Base-by-base conservation (phyloP, 2,888 invertebrate species). In the Timandra comae region DNA sequence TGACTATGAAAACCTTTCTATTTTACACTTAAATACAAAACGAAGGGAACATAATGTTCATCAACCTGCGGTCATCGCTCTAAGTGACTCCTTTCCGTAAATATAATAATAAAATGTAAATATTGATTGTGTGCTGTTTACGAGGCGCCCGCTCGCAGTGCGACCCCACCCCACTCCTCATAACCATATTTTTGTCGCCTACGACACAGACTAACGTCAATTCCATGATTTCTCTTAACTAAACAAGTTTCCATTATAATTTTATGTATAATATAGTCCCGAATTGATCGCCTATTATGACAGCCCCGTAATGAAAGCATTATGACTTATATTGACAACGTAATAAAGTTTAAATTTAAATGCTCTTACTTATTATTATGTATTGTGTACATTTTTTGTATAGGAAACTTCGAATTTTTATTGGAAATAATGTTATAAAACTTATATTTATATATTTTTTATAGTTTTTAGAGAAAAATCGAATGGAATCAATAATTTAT, bases 231-330 rank as follows among this genome's bases (percentile, higher is more conserved):
- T 53, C 56, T 52, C 49, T 44, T 47, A 43, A 46, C 57, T 38
- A 53, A 56, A 59, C 57, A 53, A 51, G 53, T 59, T 63, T 55
- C 43, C 46, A 64, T 52, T 54, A 58, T 56, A 59, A 59, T 62
- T 59, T 63, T 58, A 65, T 57, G 48, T 52, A 43, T 46, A 61
- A 58, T 65, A 63, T 53, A 56, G 43, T 64, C 31, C 41, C 45
- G 42, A 63, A 57, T 58, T 58, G 56, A 60, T 57, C 39, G 54
- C 29, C 49, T 63, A 54, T 61, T 64, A 58, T 63, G 66, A 63
- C 66, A 64, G 58, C 29, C 41, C 12, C 25, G 49, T 56, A 55
- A 63, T 61, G 54, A 59, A 56, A 56, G 48, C 49, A 51, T 53
- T 55, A 48, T 59, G 63, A 67, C 46, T 63, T 63, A 65, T 61